phyloP scores from a whole-genome alignment of 2,113 vertebrate genomes.

The Vimba vimba region DNA sequence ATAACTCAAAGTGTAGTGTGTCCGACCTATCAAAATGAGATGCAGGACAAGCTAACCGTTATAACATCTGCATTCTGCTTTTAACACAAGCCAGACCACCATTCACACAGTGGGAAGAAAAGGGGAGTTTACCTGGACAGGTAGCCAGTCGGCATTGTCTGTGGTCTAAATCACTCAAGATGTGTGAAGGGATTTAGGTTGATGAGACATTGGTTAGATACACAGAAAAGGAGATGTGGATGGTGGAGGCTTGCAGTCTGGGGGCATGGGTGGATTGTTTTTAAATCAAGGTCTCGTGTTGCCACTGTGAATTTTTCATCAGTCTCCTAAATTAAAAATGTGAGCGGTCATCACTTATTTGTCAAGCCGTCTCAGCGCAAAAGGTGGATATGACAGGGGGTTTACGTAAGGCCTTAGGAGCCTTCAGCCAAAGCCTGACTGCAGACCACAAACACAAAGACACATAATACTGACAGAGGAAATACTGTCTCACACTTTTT shows the following conservation, averaged over 20 bases:
- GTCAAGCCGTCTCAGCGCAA: conserved; percentile 73
- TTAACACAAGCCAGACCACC: not conserved
- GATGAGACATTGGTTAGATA: not conserved
- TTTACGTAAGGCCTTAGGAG: conserved; percentile 71
- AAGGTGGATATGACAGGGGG: conserved; percentile 71
- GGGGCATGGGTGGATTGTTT: conserved; percentile 53
- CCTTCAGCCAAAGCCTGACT: conserved; percentile 37
- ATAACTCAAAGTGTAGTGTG: not conserved
- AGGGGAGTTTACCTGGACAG: conserved; percentile 7
- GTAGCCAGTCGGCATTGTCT: not conserved
- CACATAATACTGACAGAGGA: not conserved
- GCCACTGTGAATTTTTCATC: conserved; percentile 76
- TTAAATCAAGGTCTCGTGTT: conserved; percentile 71
- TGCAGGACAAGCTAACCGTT: not conserved
- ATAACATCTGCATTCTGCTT: not conserved
- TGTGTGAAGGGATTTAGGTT: conserved; percentile 15
- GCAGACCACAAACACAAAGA: conserved; percentile 63
- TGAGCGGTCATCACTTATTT: conserved; percentile 80
- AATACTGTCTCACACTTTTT: conserved; percentile 5
- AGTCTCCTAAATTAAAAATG: conserved; percentile 79
- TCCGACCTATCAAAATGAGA: not conserved
- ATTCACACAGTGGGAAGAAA: conserved; percentile 9
- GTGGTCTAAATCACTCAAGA: not conserved
- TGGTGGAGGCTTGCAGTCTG: conserved; percentile 27
- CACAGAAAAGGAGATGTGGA: conserved; percentile 30